Base-by-base conservation (phyloP, 1,140 invertebrate species). In the Zaprionus lachaisei region DNA sequence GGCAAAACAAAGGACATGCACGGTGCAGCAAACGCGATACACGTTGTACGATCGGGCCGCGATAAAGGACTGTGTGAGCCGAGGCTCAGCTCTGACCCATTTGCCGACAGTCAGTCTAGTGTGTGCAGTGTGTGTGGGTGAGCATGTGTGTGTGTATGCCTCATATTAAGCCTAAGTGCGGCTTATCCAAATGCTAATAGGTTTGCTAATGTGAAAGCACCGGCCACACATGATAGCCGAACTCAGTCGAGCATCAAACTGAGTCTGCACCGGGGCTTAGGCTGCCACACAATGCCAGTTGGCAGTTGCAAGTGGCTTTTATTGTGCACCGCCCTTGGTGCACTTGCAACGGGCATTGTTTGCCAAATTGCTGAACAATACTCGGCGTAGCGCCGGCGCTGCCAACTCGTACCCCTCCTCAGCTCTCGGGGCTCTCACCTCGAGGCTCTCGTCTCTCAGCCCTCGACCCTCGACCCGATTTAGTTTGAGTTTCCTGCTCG, bases 101-200 rank as follows among this genome's bases (percentile, higher is more conserved):
- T 22, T 41, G 47, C 56, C 58, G 83, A 86, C 83, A 87, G 34
- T 41, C 26, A 77, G 83, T 86, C 83, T 87, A 64, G 17, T 60
- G 62, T 15, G 54, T 28, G 73, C 65, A 41, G 67, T 67, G 11
- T 56, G 22, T 5, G 14, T 41, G 41, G 34, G 47, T 31, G 15
- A 3, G 22, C 24, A 26, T 5, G 24, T 6, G 14, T 41, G 41
- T 51, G 47, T 41, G 17, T 5, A 17, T 58, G 20, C 14, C 26
- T 24, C 54, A 63, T 47, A 86, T 89, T 75, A 78, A 68, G 58
- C 75, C 78, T 89, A 89, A 89, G 78, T 81, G 75, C 71, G 72
- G 84, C 79, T 89, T 77, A 89, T 66, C 85, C 84, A 67, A 90
- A 89, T 86, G 80, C 80, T 86, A 86, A 86, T 87, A 80, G 83